Evolutionary conservation across 2,113 vertebrate species (phyloP).

Genomic region (Heliornis fulica): DNA sequence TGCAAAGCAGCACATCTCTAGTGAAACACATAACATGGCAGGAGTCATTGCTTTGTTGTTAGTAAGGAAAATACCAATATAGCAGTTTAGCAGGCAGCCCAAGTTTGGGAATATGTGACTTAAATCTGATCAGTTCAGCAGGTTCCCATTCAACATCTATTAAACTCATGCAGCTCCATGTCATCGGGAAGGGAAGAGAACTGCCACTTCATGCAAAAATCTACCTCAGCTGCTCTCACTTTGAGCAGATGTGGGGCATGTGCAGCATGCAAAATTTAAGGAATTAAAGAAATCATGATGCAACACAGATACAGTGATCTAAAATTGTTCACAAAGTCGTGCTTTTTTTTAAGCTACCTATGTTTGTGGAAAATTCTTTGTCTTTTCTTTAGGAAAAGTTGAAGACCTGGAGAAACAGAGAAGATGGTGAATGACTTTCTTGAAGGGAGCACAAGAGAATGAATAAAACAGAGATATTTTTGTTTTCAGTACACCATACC

Average conservation of each 20-base stretch:
- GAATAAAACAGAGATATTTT: background rate
- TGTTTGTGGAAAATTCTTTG: background rate
- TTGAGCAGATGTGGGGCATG: background rate
- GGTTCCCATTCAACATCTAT: background rate
- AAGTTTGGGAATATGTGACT: background rate
- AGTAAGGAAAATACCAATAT: background rate
- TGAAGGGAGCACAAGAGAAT: background rate
- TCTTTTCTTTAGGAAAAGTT: background rate
- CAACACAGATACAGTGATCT: background rate
- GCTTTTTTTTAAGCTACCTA: background rate
- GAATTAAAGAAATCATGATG: background rate
- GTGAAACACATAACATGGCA: background rate
- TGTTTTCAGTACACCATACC: background rate
- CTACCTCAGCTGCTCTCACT: background rate
- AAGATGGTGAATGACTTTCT: background rate
- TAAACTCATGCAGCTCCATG: background rate
- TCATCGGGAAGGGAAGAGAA: background rate
- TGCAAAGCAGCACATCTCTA: background rate
- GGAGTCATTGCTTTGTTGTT: background rate
- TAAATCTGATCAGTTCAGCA: background rate
- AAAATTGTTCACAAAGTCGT: background rate
- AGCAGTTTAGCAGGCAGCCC: background rate
- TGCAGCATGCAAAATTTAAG: conserved; percentile 1
- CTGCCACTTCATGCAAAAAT: background rate
- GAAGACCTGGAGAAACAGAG: background rate